These are phyloP conservation scores for Galeruca laticollis DNA, from an alignment of 2,888 invertebrate species.

Conservation along the genomic window DNA sequence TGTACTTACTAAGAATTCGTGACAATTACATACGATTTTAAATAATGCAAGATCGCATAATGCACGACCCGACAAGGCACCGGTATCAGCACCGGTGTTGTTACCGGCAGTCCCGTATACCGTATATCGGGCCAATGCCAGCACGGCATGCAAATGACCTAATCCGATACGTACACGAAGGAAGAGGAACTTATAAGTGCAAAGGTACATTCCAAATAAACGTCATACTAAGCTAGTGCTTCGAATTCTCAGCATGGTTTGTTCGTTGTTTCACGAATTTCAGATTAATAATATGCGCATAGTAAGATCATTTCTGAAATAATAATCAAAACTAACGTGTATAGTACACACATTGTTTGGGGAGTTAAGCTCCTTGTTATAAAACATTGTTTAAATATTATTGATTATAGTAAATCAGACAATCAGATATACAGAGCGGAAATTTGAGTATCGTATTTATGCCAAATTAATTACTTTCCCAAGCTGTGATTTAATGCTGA, in stretches of 20 bases:
- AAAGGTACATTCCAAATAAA: slow-evolving; percentile 55
- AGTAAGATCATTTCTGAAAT: neutral
- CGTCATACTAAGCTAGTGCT: slow-evolving; percentile 36
- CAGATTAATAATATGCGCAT: neutral
- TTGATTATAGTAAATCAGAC: no score
- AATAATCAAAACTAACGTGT: neutral
- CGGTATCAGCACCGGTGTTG: slow-evolving; percentile 21
- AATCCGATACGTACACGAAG: slow-evolving; percentile 5
- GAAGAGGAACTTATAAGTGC: slow-evolving; percentile 45
- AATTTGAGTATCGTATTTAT: no score
- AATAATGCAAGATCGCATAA: slow-evolving; percentile 55
- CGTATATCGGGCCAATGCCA: slow-evolving; percentile 13
- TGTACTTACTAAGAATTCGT: slow-evolving; percentile 22
- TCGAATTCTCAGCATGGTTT: slow-evolving; percentile 12
- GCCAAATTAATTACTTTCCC: no score
- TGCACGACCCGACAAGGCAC: slow-evolving; percentile 46
- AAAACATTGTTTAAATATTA: no score
- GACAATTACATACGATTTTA: slow-evolving; percentile 53
- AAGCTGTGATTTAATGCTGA: no score
- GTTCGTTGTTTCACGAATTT: slow-evolving; percentile 6
- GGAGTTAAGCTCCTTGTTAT: no score
- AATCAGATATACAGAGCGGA: no score
- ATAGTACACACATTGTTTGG: no score
- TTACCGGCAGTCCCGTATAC: slow-evolving; percentile 19
- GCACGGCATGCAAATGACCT: slow-evolving; percentile 32